phyloP scores from a whole-genome alignment of 1,140 invertebrate genomes.

The Bombyx mori region ASM3026992v2 NC_085119.1:1346501-1347000 shows the following conservation, averaged over 20 bases:
- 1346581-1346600: no score
- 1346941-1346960: slow-evolving; percentile 5
- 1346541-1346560: no score
- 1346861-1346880: slow-evolving; percentile 19
- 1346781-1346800: background rate
- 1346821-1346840: background rate
- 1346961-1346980: no score
- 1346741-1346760: background rate
- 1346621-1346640: no score
- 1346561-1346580: no score
- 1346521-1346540: no score
- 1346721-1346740: background rate
- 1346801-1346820: background rate
- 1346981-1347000: no score
- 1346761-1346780: background rate
- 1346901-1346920: slow-evolving; percentile 22
- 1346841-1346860: slow-evolving; percentile 9
- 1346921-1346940: slow-evolving; percentile 11
- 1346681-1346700: background rate
- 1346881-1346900: slow-evolving; percentile 9
- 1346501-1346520: no score
- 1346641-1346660: background rate
- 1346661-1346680: no score
- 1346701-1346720: background rate
- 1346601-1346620: no score